Evolutionary conservation across 2,888 invertebrate genomes (phyloP).

Genomic region (Agriotes lineatus): DNA sequence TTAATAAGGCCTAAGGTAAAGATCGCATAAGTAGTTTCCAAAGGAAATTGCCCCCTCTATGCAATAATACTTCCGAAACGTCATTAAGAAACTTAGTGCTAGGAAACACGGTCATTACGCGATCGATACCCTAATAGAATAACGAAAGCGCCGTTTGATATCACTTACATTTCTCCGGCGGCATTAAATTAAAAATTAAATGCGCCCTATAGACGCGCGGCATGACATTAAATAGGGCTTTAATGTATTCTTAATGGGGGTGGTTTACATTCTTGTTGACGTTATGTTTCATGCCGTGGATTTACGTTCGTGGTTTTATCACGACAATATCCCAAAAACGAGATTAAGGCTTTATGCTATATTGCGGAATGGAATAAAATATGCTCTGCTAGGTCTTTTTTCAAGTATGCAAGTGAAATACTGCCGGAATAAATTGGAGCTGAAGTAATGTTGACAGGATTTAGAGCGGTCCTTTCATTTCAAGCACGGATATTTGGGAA

Average conservation of each 20-base stretch:
- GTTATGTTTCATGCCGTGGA: conserved; percentile 6
- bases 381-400: too few species aligned
- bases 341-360: not conserved
- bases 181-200: conserved; percentile 26
- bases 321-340: not conserved
- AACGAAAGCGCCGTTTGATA: conserved; percentile 12
- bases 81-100: conserved; percentile 2
- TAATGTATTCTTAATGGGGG: conserved; percentile 22
- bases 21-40: not conserved
- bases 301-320: not conserved
- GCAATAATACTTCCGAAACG: conserved; percentile 1
- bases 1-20: too few species aligned
- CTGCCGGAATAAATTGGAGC: too few species aligned
- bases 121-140: conserved; percentile 17
- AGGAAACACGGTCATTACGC: conserved; percentile 2
- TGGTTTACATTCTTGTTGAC: conserved; percentile 12
- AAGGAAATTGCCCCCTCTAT: not conserved
- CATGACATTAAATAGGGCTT: conserved; percentile 17
- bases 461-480: not conserved
- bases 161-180: conserved; percentile 3
- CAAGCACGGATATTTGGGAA: too few species aligned
- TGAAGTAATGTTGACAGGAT: too few species aligned
- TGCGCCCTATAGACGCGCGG: not conserved
- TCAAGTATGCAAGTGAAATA: not conserved
- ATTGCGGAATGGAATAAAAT: too few species aligned